phyloP scores from a whole-genome alignment of 2,888 invertebrate species.

The Zhengitettix transpicula region DNA sequence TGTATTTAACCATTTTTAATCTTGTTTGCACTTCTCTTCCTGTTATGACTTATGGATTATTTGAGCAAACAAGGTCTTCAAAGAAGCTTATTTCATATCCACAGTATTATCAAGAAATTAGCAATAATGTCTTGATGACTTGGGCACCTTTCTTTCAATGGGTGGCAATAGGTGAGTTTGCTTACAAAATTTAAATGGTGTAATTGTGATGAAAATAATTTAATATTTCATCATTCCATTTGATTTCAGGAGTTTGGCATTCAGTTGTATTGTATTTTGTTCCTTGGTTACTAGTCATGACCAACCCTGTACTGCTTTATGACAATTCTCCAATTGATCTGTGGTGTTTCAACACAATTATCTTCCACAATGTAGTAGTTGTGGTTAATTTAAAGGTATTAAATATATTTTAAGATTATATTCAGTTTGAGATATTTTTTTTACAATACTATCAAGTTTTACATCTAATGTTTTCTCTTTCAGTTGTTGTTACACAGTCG shows the following conservation, averaged over 20 bases:
- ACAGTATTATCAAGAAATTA: slow-evolving; percentile 44
- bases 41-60: slow-evolving; percentile 51
- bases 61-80: slow-evolving; percentile 52
- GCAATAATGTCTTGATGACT: slow-evolving; percentile 44
- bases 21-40: slow-evolving; percentile 59
- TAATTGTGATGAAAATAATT: neutral
- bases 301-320: slow-evolving; percentile 30
- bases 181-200: too few species aligned
- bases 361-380: slow-evolving; percentile 38
- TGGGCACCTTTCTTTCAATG: slow-evolving; percentile 43
- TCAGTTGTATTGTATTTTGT: slow-evolving; percentile 42
- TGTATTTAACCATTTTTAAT: slow-evolving; percentile 62
- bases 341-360: slow-evolving; percentile 30
- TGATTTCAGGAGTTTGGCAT: slow-evolving; percentile 40
- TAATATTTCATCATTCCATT: neutral
- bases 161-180: slow-evolving; percentile 20
- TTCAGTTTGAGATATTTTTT: neutral
- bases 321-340: slow-evolving; percentile 36
- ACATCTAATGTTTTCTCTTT: slow-evolving; percentile 3
- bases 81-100: slow-evolving; percentile 40
- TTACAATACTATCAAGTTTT: neutral
- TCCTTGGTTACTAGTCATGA: slow-evolving; percentile 26
- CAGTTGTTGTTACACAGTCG: slow-evolving; percentile 41
- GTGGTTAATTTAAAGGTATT: slow-evolving; percentile 37
- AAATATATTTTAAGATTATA: neutral